Base-by-base conservation (phyloP, 2,113 vertebrate species). In the Cisticola juncidis region DNA sequence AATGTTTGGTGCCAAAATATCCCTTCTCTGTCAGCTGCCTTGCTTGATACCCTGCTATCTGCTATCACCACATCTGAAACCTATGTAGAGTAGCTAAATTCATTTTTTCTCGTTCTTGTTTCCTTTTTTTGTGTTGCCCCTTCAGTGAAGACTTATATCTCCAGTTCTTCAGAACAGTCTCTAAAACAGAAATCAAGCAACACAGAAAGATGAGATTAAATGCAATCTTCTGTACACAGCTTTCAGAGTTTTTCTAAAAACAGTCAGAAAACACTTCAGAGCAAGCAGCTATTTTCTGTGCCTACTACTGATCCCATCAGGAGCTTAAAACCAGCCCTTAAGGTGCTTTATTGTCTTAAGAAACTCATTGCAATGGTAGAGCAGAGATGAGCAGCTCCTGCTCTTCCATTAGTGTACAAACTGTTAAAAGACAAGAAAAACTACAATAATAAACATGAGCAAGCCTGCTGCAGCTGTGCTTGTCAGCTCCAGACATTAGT, bases 391-490 rank as follows among this genome's bases (percentile, higher is more conserved):
- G 86, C 64, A 64, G 79, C 51, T 84, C 57, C 60, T 66, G 40
- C 69, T 64, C 56, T 84, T 68, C 92, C 92, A 71, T 88, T 83
- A 81, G 48, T 38, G n/a, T 86, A 19, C 36, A 60, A 71, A 88
- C 79, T 74, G 79, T 68, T 95, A 95, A 95, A 96, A 94, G 88
- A 83, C 51, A 70, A 91, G 93, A 40, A 88, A 96, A 97, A 86
- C 33, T 62, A 31, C 72, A 88, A 64, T 53, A 90, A 88, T 81
- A 96, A 96, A 95, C 90, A 96, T 33, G 76, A 93, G 61, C 0
- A 19, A 96, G 93, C 86, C 93, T 90, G 86, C 68, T 92, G 92
- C 95, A 96, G 95, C 94, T 96, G 95, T 94, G 95, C 95, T 51
- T 92, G 94, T 95, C 94, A 97, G 85, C 92, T 90, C 88, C 88